Base-by-base conservation (phyloP, 2,888 invertebrate genomes). In the Chloroclysta siterata region DNA sequence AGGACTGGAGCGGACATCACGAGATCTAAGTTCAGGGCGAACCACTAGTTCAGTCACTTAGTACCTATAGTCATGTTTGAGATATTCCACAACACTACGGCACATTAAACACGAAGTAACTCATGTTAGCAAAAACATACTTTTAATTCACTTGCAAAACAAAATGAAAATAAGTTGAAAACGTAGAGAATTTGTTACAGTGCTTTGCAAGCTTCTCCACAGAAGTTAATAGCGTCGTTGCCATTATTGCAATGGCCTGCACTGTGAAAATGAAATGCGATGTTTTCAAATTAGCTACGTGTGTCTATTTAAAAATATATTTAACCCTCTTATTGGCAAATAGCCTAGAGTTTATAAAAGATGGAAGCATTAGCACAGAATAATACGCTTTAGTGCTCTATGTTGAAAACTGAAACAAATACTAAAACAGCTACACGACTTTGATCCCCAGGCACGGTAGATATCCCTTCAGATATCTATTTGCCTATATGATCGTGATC, bases 181-280 rank as follows among this genome's bases (percentile, higher is more conserved):
- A 63, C 53, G 60, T 53, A 57, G 65, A 61, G 47, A 66, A 68
- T 63, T 72, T 61, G 66, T 59, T 57, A 53, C 58, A 57, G 58
- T 63, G 65, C 60, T 64, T 62, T 58, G 61, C 54, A 48, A 62
- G 62, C 63, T 63, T 64, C 47, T 60, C 62, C 53, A 56, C 61
- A 63, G 55, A 64, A 63, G 56, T 56, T 74, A 78, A 74, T 68
- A 68, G 65, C 60, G 63, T 60, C 72, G 53, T 72, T 66, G 65
- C 61, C 48, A 41, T 54, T 62, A 58, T 41, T 47, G 29, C n/a
- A 51, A 54, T 55, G 55, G 65, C 52, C 17, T 47, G 53, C 56
- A 44, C 17, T 46, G 47, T 14, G 41, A 47, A 56, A 60, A 42
- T 33, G 47, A 51, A 51, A 11, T 50, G 17, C 10, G 46, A 17